These are phyloP conservation scores for Leuctra nigra DNA, from an alignment of 2,888 invertebrate species.

Conservation along the genomic window DNA sequence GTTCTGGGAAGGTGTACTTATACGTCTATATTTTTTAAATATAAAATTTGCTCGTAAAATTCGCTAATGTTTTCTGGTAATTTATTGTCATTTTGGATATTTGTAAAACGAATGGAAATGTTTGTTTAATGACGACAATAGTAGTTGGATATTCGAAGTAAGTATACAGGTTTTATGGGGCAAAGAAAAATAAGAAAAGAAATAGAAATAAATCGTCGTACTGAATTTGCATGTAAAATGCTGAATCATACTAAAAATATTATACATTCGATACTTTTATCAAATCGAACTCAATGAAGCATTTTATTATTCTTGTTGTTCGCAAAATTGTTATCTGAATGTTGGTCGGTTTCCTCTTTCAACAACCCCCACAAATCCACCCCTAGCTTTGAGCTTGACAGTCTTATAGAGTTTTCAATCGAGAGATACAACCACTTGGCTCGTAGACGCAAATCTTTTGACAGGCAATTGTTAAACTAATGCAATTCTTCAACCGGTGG, in stretches of 20 bases:
- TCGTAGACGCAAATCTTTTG: not conserved
- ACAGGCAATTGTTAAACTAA: not conserved
- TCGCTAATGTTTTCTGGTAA: too few species aligned
- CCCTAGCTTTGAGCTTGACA: slow-evolving; percentile 2
- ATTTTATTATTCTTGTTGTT: slow-evolving; percentile 18
- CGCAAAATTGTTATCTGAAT: slow-evolving; percentile 11
- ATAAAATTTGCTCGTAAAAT: too few species aligned
- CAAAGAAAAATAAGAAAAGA: not conserved
- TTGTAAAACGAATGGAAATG: too few species aligned
- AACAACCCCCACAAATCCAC: not conserved
- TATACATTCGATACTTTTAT: slow-evolving; percentile 5
- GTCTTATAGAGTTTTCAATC: slow-evolving; percentile 15
- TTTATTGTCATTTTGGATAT: too few species aligned
- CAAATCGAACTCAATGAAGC: not conserved
- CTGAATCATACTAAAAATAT: slow-evolving; percentile 1
- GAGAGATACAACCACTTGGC: not conserved
- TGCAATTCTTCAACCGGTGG: too few species aligned
- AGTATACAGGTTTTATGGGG: not conserved
- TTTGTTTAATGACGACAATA: too few species aligned
- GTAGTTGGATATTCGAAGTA: too few species aligned
- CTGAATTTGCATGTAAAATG: slow-evolving; percentile 4
- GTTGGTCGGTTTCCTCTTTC: slow-evolving; percentile 1
- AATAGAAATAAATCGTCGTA: too few species aligned
- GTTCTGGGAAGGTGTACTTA: too few species aligned
- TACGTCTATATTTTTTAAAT: too few species aligned